Evolutionary conservation across 2,113 vertebrate species (phyloP).

Genomic region (Sardina pilchardus): DNA sequence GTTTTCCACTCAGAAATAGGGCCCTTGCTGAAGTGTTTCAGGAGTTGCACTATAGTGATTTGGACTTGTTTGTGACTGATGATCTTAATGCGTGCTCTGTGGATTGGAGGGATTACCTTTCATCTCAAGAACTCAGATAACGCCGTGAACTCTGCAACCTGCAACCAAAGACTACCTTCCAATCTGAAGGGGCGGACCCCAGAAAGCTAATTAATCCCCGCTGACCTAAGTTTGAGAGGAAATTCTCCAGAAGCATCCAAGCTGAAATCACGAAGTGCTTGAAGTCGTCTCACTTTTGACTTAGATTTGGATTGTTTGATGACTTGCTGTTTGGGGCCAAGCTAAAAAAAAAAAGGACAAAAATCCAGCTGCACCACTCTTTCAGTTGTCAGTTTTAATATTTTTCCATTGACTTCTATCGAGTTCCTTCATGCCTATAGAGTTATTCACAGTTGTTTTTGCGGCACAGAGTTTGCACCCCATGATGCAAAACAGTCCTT

Average conservation of each 20-base stretch:
- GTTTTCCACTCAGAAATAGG: constrained; percentile 49
- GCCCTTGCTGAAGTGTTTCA: constrained; percentile 39
- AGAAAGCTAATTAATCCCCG: constrained; percentile 78
- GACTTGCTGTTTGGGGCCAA: neutral
- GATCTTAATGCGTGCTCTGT: constrained; percentile 37
- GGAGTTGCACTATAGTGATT: constrained; percentile 37
- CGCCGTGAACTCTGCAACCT: constrained; percentile 69
- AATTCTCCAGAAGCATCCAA: constrained; percentile 29
- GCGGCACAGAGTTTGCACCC: neutral
- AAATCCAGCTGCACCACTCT: constrained; percentile 2
- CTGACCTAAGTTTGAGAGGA: constrained; percentile 67
- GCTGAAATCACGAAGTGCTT: neutral
- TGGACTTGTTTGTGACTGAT: constrained; percentile 49
- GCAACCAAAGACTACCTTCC: constrained; percentile 73
- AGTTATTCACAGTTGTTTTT: constrained; percentile 17
- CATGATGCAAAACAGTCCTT: constrained; percentile 1
- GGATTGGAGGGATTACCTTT: constrained; percentile 54
- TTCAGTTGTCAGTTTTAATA: constrained; percentile 25
- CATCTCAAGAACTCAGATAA: constrained; percentile 63
- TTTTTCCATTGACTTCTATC: neutral
- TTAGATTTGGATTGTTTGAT: neutral
- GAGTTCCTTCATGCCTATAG: neutral
- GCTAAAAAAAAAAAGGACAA: neutral
- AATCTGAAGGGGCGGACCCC: constrained; percentile 70
- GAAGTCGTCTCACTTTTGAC: neutral